phyloP scores from a whole-genome alignment of 2,113 vertebrate species.

The Hippocampus barbouri region DNA sequence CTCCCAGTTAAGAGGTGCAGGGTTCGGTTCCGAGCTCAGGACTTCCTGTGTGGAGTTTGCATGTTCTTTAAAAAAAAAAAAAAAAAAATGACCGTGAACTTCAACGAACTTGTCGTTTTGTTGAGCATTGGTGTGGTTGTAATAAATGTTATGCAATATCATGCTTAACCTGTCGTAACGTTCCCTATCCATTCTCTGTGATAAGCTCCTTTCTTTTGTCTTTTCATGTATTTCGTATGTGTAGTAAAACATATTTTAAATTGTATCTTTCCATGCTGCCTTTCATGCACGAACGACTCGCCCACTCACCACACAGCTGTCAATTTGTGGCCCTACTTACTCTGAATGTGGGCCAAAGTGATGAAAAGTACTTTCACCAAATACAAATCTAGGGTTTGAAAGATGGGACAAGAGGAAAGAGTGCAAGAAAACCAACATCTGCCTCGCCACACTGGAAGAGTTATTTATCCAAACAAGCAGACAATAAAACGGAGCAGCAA shows the following conservation, averaged over 20 bases:
- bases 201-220: not conserved
- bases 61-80: no score
- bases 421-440: constrained; percentile 20
- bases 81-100: no score
- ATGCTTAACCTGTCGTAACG: no score
- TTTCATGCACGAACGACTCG: not conserved
- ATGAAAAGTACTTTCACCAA: constrained; percentile 17
- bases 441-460: constrained; percentile 16
- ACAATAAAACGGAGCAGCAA: constrained; percentile 20
- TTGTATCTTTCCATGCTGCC: not conserved
- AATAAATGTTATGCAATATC: no score
- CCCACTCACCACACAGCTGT: not conserved
- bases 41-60: no score
- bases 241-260: not conserved
- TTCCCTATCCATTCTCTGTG: not conserved
- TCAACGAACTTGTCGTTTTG: no score
- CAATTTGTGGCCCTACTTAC: not conserved
- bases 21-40: no score
- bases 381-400: constrained; percentile 17
- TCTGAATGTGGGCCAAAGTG: no score
- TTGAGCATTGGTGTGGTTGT: no score
- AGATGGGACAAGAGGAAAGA: not conserved
- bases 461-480: constrained; percentile 28
- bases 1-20: no score
- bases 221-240: not conserved